Conservation (phyloP, 2,888 invertebrate genomes). For the Shargacucullia verbasci region DNA sequence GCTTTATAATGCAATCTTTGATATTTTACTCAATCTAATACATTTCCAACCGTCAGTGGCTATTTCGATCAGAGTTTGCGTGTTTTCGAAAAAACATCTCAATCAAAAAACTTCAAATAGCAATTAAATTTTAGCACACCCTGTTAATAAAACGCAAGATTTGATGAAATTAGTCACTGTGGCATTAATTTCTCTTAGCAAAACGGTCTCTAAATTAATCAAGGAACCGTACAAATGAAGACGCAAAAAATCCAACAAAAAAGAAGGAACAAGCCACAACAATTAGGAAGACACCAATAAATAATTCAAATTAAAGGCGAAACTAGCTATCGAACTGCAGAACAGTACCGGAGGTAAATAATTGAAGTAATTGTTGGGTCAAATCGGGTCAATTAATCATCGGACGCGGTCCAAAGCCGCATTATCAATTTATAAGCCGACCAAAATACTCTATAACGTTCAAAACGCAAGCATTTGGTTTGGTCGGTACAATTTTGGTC, state of each 20-base stretch:
- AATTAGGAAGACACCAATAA: constrained; percentile 50
- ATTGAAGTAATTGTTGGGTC: constrained; percentile 87
- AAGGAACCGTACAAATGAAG: no score
- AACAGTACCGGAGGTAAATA: constrained; percentile 82
- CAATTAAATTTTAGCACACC: no score
- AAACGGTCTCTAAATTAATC: no score
- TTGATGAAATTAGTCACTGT: no score
- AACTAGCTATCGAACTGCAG: constrained; percentile 63
- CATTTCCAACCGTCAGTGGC: no score
- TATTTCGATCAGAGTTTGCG: no score
- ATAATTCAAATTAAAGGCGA: constrained; percentile 67
- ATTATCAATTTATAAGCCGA: constrained; percentile 78
- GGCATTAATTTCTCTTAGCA: no score
- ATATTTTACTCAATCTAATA: no score
- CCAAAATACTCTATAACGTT: constrained; percentile 71
- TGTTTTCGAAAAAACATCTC: no score
- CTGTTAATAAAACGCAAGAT: no score
- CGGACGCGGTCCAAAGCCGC: constrained; percentile 74
- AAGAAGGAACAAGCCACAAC: neutral
- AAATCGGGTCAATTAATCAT: constrained; percentile 87
- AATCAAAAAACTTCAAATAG: no score
- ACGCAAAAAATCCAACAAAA: neutral
- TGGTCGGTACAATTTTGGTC: constrained; percentile 36
- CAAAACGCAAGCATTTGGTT: constrained; percentile 43
- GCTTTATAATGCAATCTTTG: no score